Base-by-base conservation (phyloP, 1,140 invertebrate species). In the Halyomorpha halys region DNA sequence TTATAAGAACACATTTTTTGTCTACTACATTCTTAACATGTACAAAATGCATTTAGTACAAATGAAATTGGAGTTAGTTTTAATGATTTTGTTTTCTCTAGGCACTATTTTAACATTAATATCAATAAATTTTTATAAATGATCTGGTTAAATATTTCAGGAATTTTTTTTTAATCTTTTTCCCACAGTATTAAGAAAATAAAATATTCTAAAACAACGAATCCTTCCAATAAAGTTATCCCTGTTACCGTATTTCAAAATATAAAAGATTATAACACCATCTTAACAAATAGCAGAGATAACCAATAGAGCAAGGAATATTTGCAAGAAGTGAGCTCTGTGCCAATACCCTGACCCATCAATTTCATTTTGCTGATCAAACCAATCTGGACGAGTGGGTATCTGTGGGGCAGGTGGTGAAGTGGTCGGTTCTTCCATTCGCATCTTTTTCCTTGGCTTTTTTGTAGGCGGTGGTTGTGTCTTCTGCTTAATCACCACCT, bases 301-400 rank as follows among this genome's bases (percentile, higher is more conserved):
- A 39, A 39, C 13, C 34, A 39, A 39, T 6, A 39, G 34, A 1
- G 34, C 34, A 39, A 39, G 34, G 34, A 39, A 39, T 39, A 49
- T 49, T 49, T 49, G 47, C 5, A 49, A 19, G n/a, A 49, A 49
- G n/a, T 18, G 6, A 49, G 47, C 21, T 21, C n/a, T 21, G 11
- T 19, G 47, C 21, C 47, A 19, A 16, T 49, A 19, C n/a, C 47
- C 21, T 14, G n/a, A 19, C 5, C 21, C 23, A n/a, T 56, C 53
- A 6, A 56, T 56, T 25, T 56, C 53, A 15, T 56, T 56, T 15
- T 56, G 18, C 23, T 56, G 18, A 23, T 56, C 53, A 14, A 56
- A 56, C 18, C 14, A 23, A 21, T 23, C 23, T 8, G 53, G 19
- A 15, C 53, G 18, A 25, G 53, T 56, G 0, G 53, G 53, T 14